phyloP scores from a whole-genome alignment of 2,888 invertebrate species.

The Spisula solida region DNA sequence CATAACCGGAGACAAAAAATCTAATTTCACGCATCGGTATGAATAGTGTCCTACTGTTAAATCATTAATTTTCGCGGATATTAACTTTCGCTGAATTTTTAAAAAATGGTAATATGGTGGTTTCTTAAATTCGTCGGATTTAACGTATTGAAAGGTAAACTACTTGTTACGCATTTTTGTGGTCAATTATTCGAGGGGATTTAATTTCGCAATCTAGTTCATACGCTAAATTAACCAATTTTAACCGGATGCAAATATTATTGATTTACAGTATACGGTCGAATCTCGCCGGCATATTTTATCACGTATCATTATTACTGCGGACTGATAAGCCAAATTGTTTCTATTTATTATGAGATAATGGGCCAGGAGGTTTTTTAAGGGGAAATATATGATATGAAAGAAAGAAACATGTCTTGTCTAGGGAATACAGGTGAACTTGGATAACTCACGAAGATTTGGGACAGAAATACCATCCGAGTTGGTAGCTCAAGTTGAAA shows the following conservation, averaged over 20 bases:
- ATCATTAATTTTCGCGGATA: no score
- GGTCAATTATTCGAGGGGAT: no score
- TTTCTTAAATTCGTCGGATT: no score
- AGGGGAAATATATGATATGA: not conserved
- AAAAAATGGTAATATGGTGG: no score
- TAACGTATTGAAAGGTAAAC: no score
- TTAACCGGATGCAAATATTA: no score
- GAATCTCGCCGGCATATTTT: conserved; percentile 1
- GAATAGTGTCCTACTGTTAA: not conserved
- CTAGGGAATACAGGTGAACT: not conserved
- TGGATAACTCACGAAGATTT: not conserved
- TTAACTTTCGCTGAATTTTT: no score
- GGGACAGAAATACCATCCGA: not conserved
- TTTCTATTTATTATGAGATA: conserved; percentile 36
- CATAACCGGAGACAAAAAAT: not conserved
- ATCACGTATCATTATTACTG: conserved; percentile 21
- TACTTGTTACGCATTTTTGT: no score
- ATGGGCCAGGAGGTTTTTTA: not conserved
- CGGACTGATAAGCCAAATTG: conserved; percentile 31
- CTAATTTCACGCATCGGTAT: conserved; percentile 38
- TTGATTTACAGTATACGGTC: not conserved
- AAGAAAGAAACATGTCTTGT: not conserved
- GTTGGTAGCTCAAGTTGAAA: not conserved
- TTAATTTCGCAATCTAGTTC: no score
- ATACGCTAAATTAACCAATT: no score